Conservation (phyloP, 2,113 vertebrate species). For the Pagrus major region DNA sequence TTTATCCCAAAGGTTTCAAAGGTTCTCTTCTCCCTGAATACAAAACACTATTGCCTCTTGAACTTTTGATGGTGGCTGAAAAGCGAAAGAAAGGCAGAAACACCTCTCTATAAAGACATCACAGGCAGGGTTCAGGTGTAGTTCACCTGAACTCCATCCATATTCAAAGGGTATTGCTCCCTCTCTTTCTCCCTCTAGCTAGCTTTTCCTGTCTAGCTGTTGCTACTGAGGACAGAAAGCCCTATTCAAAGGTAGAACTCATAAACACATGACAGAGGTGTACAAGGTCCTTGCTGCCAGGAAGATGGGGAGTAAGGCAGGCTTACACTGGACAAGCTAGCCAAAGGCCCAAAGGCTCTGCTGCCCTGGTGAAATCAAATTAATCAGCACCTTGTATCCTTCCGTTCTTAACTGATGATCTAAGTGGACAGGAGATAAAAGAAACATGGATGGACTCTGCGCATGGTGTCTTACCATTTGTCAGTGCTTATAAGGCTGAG, state of each 20-base stretch:
- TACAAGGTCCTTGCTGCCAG: constrained; percentile 38
- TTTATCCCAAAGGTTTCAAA: constrained; percentile 86
- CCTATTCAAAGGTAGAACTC: constrained; percentile 48
- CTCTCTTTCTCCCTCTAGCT: constrained; percentile 58
- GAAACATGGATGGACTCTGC: constrained; percentile 31
- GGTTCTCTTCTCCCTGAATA: constrained; percentile 84
- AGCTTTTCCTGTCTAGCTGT: constrained; percentile 57
- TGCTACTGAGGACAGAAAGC: constrained; percentile 52
- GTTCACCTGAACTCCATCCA: constrained; percentile 84
- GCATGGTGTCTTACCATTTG: constrained; percentile 37
- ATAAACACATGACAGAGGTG: constrained; percentile 62
- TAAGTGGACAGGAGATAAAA: constrained; percentile 57
- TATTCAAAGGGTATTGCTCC: constrained; percentile 74
- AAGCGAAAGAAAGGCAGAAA: constrained; percentile 83
- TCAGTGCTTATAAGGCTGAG: constrained; percentile 43
- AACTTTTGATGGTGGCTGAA: constrained; percentile 86
- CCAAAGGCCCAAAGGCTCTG: constrained; percentile 39
- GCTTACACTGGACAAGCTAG: constrained; percentile 32
- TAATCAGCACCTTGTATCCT: constrained; percentile 52
- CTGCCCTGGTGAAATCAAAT: constrained; percentile 44
- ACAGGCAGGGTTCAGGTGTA: constrained; percentile 85
- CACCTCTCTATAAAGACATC: constrained; percentile 84
- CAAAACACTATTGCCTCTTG: constrained; percentile 84
- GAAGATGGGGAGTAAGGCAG: constrained; percentile 31
- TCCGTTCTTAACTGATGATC: constrained; percentile 57